Evolutionary conservation across 2,797 vertebrate species (phyloP).

Genomic region (Coendou prehensilis): DNA sequence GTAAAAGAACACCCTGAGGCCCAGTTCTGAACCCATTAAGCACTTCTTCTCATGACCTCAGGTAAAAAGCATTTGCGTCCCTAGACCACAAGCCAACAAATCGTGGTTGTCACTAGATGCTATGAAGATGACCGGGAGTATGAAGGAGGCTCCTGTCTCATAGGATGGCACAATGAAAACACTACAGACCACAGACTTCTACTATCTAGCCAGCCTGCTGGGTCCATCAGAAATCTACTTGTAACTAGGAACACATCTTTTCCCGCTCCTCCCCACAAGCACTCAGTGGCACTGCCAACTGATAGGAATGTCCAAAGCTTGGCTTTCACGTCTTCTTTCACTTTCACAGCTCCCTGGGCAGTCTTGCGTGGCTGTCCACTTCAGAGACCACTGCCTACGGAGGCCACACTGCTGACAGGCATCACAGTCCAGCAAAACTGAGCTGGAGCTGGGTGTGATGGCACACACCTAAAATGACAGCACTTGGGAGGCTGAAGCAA

Average conservation of each 20-base stretch:
- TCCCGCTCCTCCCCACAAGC: fast-evolving
- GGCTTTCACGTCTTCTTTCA: fast-evolving
- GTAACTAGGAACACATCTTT: fast-evolving
- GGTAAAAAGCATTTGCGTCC: not conserved
- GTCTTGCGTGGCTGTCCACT: fast-evolving
- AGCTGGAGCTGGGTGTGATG: not conserved
- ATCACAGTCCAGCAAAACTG: not conserved
- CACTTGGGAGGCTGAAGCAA: not conserved
- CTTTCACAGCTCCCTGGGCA: not conserved
- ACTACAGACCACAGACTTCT: not conserved
- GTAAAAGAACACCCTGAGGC: not conserved
- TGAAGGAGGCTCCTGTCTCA: not conserved
- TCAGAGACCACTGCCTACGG: not conserved
- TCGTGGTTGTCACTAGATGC: not conserved
- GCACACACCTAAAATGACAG: not conserved
- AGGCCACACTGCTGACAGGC: no score
- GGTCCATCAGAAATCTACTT: fast-evolving
- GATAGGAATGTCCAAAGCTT: no score
- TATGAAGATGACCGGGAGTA: not conserved
- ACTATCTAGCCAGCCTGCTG: not conserved
- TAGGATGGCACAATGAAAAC: not conserved
- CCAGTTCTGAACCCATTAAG: not conserved
- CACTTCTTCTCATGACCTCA: not conserved
- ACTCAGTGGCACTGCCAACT: not conserved
- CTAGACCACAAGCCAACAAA: not conserved